These are phyloP conservation scores for Gnatocerus cornutus DNA, from an alignment of 2,888 invertebrate species.

Conservation along the genomic window DNA sequence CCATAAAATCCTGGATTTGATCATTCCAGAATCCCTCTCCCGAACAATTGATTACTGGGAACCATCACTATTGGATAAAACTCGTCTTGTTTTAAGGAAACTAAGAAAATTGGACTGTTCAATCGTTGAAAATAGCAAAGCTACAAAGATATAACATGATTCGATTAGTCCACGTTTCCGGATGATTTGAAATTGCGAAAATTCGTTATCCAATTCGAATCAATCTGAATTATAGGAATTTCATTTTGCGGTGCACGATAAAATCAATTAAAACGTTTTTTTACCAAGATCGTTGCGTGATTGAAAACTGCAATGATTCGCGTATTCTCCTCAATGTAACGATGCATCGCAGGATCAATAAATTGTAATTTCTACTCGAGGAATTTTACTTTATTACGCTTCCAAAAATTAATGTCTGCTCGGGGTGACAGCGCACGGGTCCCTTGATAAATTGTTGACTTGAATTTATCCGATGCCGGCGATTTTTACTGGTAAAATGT, in stretches of 20 bases:
- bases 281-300: too few relatives aligned
- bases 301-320: too few relatives aligned
- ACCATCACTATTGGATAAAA: too few relatives aligned
- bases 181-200: neutral
- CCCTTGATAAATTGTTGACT: constrained; percentile 16
- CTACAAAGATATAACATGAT: neutral
- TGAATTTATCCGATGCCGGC: neutral
- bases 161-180: neutral
- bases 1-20: too few relatives aligned
- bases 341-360: neutral
- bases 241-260: too few relatives aligned
- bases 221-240: neutral
- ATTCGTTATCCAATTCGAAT: constrained; percentile 1
- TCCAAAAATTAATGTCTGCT: constrained; percentile 35
- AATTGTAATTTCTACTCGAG: constrained; percentile 13
- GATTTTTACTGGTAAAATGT: too few relatives aligned
- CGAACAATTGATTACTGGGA: too few relatives aligned
- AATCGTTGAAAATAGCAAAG: too few relatives aligned
- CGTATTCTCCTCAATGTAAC: neutral
- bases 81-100: too few relatives aligned
- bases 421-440: constrained; percentile 7
- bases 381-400: constrained; percentile 24
- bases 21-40: too few relatives aligned
- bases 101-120: too few relatives aligned
- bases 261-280: too few relatives aligned